A percentile compares a stretch with the other conserved stretches of the same genome.
Evolutionary conservation across 2,797 vertebrate species (phyloP).

Genomic region (Phoeniculus purpureus): DNA sequence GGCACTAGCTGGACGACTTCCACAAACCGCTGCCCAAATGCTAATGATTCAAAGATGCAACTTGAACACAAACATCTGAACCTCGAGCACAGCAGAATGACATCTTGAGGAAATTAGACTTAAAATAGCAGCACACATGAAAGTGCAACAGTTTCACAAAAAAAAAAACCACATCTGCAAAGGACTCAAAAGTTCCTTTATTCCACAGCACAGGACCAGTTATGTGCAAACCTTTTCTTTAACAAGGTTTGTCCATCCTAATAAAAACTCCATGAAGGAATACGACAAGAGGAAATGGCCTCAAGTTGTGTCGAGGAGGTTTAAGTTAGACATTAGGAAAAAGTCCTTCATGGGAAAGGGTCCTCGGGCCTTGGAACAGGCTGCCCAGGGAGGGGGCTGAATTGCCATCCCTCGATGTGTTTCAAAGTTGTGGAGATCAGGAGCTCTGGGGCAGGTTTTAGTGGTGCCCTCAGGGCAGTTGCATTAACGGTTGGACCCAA

Average conservation of each 20-base stretch:
- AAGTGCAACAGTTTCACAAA: neutral
- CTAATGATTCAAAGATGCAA: slow-evolving; percentile 49
- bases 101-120: slow-evolving; percentile 28
- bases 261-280: neutral
- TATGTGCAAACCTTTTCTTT: neutral
- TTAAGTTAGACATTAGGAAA: too few species aligned
- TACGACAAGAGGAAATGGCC: too few species aligned
- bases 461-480: too few species aligned
- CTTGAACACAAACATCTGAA: slow-evolving; percentile 48
- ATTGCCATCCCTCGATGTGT: too few species aligned
- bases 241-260: neutral
- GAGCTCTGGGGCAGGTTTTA: too few species aligned
- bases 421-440: too few species aligned
- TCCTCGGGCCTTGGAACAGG: too few species aligned
- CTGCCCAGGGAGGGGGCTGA: too few species aligned
- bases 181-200: neutral
- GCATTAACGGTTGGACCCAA: too few species aligned
- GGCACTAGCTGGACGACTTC: slow-evolving; percentile 20
- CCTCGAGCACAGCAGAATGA: neutral
- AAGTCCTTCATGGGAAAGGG: too few species aligned
- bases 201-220: neutral
- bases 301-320: too few species aligned
- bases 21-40: slow-evolving; percentile 30
- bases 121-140: neutral
- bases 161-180: neutral